Base-by-base conservation (phyloP, 2,113 vertebrate species). In the Chaetorhynchus papuensis region DNA sequence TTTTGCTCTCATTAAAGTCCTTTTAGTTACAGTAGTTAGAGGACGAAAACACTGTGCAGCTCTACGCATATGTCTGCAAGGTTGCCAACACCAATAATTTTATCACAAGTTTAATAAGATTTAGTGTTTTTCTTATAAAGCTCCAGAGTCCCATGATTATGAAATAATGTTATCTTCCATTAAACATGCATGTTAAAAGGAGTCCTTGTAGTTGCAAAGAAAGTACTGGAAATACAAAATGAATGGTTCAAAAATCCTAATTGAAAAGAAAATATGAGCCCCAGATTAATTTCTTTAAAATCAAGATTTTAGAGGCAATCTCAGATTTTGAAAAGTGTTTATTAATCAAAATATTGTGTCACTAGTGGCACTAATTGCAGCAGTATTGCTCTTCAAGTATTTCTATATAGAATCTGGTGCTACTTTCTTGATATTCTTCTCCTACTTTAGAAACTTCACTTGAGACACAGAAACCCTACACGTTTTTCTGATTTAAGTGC, bases 51-150 rank as follows among this genome's bases (percentile, higher is more conserved):
- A 78, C 68, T 81, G 64, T 86, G 49, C 82, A 78, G 88, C 83
- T 96, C 86, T 93, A 78, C 76, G 83, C 65, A n/a, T 90, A 70
- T 83, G 93, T 83, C 70, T 96, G 76, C 94, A 90, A 86, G 49
- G 60, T 95, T 96, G 90, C 92, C 96, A 97, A 96, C 88, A 87
- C 88, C 83, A 96, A 92, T 95, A 95, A 93, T 92, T 97, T 95
- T 94, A 95, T 97, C 93, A 95, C 54, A 80, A 77, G 20, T 76
- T 80, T 93, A 88, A 89, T 90, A 95, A 91, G 89, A 96, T 94
- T 49, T 87, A 83, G 30, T 95, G 63, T 77, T 84, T 83, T 76
- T 79, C 74, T 82, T 92, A 47, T 39, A 95, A 94, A 96, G 50
- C 92, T 88, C 60, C 37, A 71, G 82, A 88, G 79, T 71, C 75